A percentile compares a stretch with the other conserved stretches of the same genome.
phyloP scores from a whole-genome alignment of 1,140 invertebrate genomes.

The Zaprionus africanus region DNA sequence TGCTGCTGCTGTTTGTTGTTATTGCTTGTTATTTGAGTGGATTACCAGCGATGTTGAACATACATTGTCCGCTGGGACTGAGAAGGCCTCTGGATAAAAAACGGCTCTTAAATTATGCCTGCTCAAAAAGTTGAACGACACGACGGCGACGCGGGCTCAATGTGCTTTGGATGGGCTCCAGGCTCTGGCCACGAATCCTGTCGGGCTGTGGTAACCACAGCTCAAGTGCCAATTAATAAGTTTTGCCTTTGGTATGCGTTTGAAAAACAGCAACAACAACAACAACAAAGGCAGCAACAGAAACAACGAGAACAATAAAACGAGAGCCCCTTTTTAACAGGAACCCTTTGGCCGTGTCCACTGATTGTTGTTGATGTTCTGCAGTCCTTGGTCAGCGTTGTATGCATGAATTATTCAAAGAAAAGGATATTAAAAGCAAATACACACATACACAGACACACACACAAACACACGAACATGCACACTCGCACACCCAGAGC shows the following conservation, averaged over 20 bases:
- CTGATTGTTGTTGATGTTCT: constrained; percentile 67
- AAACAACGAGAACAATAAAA: constrained; percentile 30
- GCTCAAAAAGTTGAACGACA: constrained; percentile 72
- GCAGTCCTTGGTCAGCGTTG: constrained; percentile 58
- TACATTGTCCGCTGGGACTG: constrained; percentile 60
- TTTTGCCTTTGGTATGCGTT: constrained; percentile 70
- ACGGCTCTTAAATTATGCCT: constrained; percentile 75
- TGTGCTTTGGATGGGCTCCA: constrained; percentile 22
- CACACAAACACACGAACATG: constrained; percentile 19
- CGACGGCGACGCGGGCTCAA: constrained; percentile 42
- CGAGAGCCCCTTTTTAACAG: constrained; percentile 37
- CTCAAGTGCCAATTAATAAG: constrained; percentile 82
- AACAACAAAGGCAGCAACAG: constrained; percentile 12
- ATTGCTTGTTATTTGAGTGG: constrained; percentile 64
- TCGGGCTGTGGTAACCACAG: constrained; percentile 54
- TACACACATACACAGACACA: constrained; percentile 56
- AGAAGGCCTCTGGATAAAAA: constrained; percentile 24
- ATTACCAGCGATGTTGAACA: constrained; percentile 66
- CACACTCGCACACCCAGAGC: constrained; percentile 10
- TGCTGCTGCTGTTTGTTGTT: constrained; percentile 41
- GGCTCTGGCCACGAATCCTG: constrained; percentile 12
- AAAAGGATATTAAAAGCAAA: constrained; percentile 80
- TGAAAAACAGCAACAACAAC: constrained; percentile 22
- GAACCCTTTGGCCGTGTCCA: constrained; percentile 51
- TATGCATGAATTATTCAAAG: constrained; percentile 78